Percentiles rank a stretch among this genome's conserved stretches.
These are phyloP conservation scores for Stercorarius parasiticus DNA, from an alignment of 2,113 vertebrate genomes.

Conservation along the genomic window DNA sequence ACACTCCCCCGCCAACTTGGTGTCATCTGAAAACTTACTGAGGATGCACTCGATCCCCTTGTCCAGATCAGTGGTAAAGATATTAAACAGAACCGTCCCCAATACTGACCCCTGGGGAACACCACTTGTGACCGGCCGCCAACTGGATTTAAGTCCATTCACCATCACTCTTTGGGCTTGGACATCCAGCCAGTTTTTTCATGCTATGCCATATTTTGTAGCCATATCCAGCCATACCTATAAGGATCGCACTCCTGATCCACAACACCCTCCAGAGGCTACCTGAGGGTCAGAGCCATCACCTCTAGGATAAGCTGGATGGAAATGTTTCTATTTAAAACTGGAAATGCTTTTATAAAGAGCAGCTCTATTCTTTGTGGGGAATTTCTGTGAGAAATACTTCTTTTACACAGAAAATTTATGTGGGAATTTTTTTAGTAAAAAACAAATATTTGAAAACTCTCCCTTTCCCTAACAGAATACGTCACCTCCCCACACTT, in stretches of 20 bases:
- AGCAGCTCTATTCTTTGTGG: background rate
- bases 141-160: background rate
- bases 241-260: background rate
- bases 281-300: background rate
- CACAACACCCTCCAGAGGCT: background rate
- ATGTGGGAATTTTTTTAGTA: background rate
- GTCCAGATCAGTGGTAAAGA: background rate
- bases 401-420: background rate
- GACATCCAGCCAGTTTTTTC: background rate
- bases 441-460: background rate
- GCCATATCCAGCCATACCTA: background rate
- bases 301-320: background rate
- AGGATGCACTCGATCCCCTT: background rate
- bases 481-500: accelerated
- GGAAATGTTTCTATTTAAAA: background rate
- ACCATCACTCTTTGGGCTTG: background rate
- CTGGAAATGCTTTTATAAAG: background rate
- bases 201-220: background rate
- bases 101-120: background rate
- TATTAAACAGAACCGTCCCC: background rate
- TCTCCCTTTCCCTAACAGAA: background rate
- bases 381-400: background rate
- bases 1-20: no score
- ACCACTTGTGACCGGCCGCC: background rate
- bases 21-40: background rate